phyloP scores from a whole-genome alignment of 1,140 invertebrate genomes.

The Campoletis sonorensis region DNA sequence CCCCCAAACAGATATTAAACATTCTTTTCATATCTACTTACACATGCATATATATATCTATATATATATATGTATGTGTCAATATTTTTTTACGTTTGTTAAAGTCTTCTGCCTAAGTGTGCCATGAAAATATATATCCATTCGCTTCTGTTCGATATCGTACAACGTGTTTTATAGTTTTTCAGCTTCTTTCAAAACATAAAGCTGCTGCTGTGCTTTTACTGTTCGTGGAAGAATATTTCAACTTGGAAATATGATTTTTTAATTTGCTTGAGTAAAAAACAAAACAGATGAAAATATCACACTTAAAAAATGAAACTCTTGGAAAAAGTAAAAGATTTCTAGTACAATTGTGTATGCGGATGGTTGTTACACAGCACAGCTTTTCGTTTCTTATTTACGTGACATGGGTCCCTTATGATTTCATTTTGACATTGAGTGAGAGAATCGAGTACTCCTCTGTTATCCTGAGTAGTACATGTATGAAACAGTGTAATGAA shows the following conservation, averaged over 20 bases:
- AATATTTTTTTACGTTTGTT: slow-evolving; percentile 35
- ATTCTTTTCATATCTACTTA: slow-evolving; percentile 56
- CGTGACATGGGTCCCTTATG: slow-evolving; percentile 36
- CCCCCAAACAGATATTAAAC: neutral
- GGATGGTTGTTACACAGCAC: neutral
- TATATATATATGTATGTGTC: slow-evolving; percentile 39
- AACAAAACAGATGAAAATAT: neutral
- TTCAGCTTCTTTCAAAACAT: too few relatives aligned
- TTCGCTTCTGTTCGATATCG: too few relatives aligned
- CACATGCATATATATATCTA: too few relatives aligned
- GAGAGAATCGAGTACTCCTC: slow-evolving; percentile 55
- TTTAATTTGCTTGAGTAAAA: neutral
- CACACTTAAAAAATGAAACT: neutral
- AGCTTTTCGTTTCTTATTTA: slow-evolving; percentile 1
- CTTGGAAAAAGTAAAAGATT: neutral
- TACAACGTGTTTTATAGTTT: too few relatives aligned
- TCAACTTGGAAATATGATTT: neutral
- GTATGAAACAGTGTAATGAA: slow-evolving; percentile 14
- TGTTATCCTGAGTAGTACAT: slow-evolving; percentile 51
- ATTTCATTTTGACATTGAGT: slow-evolving; percentile 13
- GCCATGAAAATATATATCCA: too few relatives aligned
- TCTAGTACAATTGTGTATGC: neutral
- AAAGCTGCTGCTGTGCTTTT: too few relatives aligned
- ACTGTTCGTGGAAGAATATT: too few relatives aligned
- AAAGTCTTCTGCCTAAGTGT: neutral